Base-by-base conservation (phyloP, 2,888 invertebrate species). In the Erebia palarica region DNA sequence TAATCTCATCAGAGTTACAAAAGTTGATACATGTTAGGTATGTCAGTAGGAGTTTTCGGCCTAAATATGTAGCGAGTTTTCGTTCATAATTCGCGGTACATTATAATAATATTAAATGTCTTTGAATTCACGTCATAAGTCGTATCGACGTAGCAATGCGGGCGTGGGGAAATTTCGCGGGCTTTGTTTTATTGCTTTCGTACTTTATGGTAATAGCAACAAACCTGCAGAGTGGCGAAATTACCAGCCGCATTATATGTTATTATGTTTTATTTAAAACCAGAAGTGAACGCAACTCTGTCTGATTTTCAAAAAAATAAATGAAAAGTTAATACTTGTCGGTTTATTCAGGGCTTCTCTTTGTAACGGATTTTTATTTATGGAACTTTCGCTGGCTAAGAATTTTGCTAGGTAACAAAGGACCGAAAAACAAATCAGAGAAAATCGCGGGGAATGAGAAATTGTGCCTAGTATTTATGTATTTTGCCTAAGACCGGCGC, bases 161-260 rank as follows among this genome's bases (percentile, higher is more conserved):
- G 80, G 79, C 80, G 80, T 79, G 84, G 83, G 84, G 82, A 84
- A 87, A 88, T 87, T 86, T 83, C 79, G 82, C 82, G 78, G 74
- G 69, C 80, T 81, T 78, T 82, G 78, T 80, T 89, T 88, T 89
- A 89, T 85, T 78, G 83, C 86, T 87, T 87, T 87, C 87, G 82
- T 84, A 85, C 82, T 89, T 90, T 89, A 90, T 90, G 89, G 80
- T 88, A 90, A 90, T 89, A 79, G 82, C 78, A 78, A 74, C 73
- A 73, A 75, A 73, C 75, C 71, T 72, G 59, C 70, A 70, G 60
- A 69, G 63, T 66, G 65, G 72, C 69, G 72, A 70, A 57, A 59
- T 67, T 74, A 74, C 73, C 72, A 68, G 59, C 65, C 70, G 69
- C 71, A 70, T 75, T 70, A 70, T 66, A 53, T 70, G 64, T 64